phyloP scores from a whole-genome alignment of 1,140 invertebrate species.

The Zaprionus africanus region DNA sequence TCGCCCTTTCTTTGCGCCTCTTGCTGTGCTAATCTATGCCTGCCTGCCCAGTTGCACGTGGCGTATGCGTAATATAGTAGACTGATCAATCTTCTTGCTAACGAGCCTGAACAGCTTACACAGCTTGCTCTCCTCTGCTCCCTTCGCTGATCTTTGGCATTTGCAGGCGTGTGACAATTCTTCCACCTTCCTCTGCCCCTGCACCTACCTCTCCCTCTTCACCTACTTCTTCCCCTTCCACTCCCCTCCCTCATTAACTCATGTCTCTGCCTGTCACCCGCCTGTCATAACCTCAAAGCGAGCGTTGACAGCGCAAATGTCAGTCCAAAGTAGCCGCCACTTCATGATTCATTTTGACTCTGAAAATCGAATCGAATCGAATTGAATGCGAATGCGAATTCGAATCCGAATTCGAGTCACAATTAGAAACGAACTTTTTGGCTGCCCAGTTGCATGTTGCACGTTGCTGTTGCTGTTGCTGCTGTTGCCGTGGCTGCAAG shows the following conservation, averaged over 20 bases:
- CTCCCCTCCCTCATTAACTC: too few species aligned
- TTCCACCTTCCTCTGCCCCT: too few species aligned
- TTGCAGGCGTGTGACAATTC: background rate
- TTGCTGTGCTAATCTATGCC: background rate
- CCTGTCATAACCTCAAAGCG: conserved; percentile 70
- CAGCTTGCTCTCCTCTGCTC: background rate
- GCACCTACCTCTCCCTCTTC: too few species aligned
- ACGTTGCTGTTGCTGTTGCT: conserved; percentile 25
- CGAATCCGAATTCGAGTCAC: conserved; percentile 12
- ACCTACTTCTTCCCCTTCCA: too few species aligned
- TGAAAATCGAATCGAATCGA: conserved; percentile 73
- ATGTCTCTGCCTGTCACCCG: too few species aligned
- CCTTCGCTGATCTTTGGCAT: conserved; percentile 43
- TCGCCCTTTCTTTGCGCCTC: too few species aligned
- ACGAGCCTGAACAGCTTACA: background rate
- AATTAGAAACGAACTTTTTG: conserved; percentile 71
- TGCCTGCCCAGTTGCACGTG: background rate
- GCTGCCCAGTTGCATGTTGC: conserved; percentile 21
- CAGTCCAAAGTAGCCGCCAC: background rate
- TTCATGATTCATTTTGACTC: conserved; percentile 76
- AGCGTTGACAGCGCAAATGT: conserved; percentile 41
- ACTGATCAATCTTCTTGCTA: background rate
- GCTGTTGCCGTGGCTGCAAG: conserved; percentile 11
- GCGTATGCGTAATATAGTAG: background rate
- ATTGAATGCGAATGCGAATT: background rate